Evolutionary conservation across 2,888 invertebrate species (phyloP), one percentile per base, ranked within the genome.

Genomic region (Pelosia muscerda): DNA sequence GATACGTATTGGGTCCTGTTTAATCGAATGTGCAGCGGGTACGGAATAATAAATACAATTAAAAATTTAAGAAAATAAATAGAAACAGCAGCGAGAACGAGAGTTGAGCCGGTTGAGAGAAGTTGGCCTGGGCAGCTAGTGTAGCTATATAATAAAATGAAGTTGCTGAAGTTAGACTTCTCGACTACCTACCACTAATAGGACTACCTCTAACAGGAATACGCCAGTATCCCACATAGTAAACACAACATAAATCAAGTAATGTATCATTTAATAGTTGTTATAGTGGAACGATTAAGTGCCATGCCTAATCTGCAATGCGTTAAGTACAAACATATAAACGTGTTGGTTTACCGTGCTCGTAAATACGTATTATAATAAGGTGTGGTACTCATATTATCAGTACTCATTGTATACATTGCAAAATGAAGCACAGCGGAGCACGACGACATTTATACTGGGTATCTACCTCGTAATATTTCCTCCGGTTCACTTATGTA

Each of bases 361-460:
- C 86, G 88, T 91, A 90, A 91, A 92, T 91, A 89, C 85, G 89
- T 91, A 90, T 91, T 90, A 84, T 91, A 92, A 92, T 92, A 87
- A 89, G 90, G 87, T 84, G 85, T 77, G 88, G 86, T 73, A 71
- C 81, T 73, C 81, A 79, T 87, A 86, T 87, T 87, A 86, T 84
- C 38, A 84, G 83, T 85, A 84, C 84, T 88, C 88, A 90, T 91
- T 91, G 88, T 89, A 88, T 90, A 28, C 78, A 72, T 81, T 93
- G 91, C 92, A 90, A 93, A 92, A 92, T 92, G 87, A 88, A 91
- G 84, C 87, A 85, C 85, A 80, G 75, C 82, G 78, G 77, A 79
- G 78, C 83, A 81, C 77, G 78, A 78, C 81, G 82, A 84, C 83
- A 85, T 80, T 83, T 83, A 84, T 84, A 86, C 86, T 84, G 84